Percentiles rank a stretch among this genome's conserved stretches.
Evolutionary conservation across 2,797 vertebrate genomes (phyloP).

Genomic region (Ptychadena robeensis): DNA sequence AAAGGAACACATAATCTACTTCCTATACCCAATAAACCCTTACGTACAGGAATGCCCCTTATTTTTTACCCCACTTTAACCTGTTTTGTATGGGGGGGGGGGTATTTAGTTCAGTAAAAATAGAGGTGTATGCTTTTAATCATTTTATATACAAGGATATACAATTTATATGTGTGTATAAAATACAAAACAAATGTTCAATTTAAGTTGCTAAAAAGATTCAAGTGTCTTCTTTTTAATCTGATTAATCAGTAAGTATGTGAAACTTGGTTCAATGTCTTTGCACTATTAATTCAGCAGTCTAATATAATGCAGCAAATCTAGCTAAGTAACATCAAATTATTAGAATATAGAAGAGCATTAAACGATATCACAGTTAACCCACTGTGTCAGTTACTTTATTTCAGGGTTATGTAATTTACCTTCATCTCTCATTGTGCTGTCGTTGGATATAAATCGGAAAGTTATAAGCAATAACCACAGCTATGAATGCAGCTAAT

Average conservation of each 20-base stretch:
- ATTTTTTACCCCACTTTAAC: no score
- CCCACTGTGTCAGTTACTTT: conserved; percentile 7
- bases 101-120: no score
- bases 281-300: conserved; percentile 12
- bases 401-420: conserved; percentile 33
- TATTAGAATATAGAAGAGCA: conserved; percentile 39
- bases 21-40: no score
- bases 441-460: conserved; percentile 22
- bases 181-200: no score
- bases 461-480: conserved; percentile 40
- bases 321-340: conserved; percentile 25
- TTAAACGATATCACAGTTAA: conserved; percentile 37
- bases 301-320: conserved; percentile 25
- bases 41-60: no score
- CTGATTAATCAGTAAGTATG: conserved; percentile 7
- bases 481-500: conserved; percentile 39
- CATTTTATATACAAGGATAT: no score
- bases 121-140: no score
- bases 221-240: background rate
- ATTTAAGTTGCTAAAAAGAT: no score
- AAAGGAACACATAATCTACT: no score
- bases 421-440: conserved; percentile 58
- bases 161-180: no score
- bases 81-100: no score
- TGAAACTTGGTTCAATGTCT: background rate